A percentile compares a stretch with the other conserved stretches of the same genome.
Evolutionary conservation across 2,113 vertebrate species (phyloP).

Genomic region (Carettochelys insculpta): DNA sequence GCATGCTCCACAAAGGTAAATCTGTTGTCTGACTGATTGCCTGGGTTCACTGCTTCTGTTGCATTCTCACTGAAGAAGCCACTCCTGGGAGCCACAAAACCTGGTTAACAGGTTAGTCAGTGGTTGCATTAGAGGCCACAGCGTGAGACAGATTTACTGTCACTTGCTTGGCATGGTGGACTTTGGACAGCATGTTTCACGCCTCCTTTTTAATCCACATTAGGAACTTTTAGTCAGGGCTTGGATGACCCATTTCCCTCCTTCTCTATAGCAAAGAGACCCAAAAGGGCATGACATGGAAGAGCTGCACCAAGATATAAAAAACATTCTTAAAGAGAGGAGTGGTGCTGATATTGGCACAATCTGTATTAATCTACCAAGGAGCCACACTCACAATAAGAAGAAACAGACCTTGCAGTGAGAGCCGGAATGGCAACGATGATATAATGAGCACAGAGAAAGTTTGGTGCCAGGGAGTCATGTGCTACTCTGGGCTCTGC

Average conservation of each 20-base stretch:
- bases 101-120: not conserved
- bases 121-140: not conserved
- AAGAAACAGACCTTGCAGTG: constrained; percentile 24
- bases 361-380: constrained; percentile 9
- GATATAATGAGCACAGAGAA: constrained; percentile 2
- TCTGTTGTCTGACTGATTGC: constrained; percentile 7
- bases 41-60: not conserved
- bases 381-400: not conserved
- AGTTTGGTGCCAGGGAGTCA: not conserved
- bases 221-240: constrained; percentile 19
- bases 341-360: constrained; percentile 26
- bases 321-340: constrained; percentile 3
- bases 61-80: not conserved
- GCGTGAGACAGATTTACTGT: not conserved
- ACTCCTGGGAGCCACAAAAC: not conserved
- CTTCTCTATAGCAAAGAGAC: not conserved
- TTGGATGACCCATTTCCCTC: not conserved
- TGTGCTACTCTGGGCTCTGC: not conserved
- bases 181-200: constrained; percentile 42
- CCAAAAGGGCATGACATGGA: not conserved
- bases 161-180: not conserved
- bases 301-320: not conserved
- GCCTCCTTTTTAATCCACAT: constrained; percentile 32
- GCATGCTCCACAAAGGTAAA: constrained; percentile 1
- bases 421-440: not conserved